Percentiles rank a stretch among this genome's conserved stretches.
Evolutionary conservation across 2,888 invertebrate genomes (phyloP).

Genomic region (Netelia fuscicornis): DNA sequence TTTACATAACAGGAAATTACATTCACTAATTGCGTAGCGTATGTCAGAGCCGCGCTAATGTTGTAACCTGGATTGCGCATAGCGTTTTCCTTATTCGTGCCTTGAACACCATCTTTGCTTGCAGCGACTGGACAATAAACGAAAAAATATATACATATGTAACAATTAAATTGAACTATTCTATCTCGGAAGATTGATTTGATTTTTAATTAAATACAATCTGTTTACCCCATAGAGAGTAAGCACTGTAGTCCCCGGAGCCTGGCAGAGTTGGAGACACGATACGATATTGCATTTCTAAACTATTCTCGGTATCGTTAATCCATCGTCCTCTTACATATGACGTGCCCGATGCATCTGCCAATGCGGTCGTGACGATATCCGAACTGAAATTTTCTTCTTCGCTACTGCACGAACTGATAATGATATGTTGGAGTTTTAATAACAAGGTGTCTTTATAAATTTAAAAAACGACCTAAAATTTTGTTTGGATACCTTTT

Average conservation of each 20-base stretch:
- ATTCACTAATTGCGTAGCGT: constrained; percentile 94
- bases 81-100: constrained; percentile 86
- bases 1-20: constrained; percentile 94
- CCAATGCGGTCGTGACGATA: constrained; percentile 85
- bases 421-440: constrained; percentile 31
- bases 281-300: constrained; percentile 91
- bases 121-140: constrained; percentile 85
- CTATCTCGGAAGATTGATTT: background rate
- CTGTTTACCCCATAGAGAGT: constrained; percentile 89
- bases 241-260: constrained; percentile 93
- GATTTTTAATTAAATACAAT: constrained; percentile 50
- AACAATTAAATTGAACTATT: constrained; percentile 28
- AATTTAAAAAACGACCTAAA: constrained; percentile 4
- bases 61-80: constrained; percentile 90
- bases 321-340: constrained; percentile 94
- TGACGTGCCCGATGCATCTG: constrained; percentile 92
- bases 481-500: constrained; percentile 83
- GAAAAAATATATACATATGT: constrained; percentile 32
- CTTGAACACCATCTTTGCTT: constrained; percentile 86
- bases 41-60: constrained; percentile 93
- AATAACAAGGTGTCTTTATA: constrained; percentile 12
- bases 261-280: constrained; percentile 94
- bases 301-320: constrained; percentile 88
- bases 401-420: constrained; percentile 81
- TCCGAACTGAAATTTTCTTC: constrained; percentile 80